Evolutionary conservation across 2,888 invertebrate genomes (phyloP).

Genomic region (Trichopoda pennipes): DNA sequence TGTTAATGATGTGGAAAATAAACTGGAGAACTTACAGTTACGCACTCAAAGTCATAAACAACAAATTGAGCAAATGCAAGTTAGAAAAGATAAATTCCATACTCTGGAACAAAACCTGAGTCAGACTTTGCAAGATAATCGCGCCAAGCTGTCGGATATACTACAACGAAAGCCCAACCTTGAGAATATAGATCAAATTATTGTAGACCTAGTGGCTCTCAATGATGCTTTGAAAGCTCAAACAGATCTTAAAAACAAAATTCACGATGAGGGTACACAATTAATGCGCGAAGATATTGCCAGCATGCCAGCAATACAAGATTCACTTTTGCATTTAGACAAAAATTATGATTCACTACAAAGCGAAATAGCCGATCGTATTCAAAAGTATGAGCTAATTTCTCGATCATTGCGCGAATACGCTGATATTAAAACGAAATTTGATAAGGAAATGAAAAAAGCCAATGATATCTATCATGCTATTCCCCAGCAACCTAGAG

Average conservation of each 20-base stretch:
- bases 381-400: constrained; percentile 87
- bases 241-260: constrained; percentile 84
- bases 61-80: constrained; percentile 86
- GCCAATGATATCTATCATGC: constrained; percentile 85
- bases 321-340: constrained; percentile 88
- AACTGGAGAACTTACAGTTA: constrained; percentile 85
- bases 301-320: constrained; percentile 90
- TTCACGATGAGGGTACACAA: constrained; percentile 89
- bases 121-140: constrained; percentile 83
- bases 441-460: constrained; percentile 86
- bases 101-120: constrained; percentile 87
- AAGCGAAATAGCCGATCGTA: constrained; percentile 87
- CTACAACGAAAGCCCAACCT: constrained; percentile 76
- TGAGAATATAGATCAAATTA: constrained; percentile 80
- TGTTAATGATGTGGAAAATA: constrained; percentile 87
- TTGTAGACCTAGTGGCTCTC: constrained; percentile 82
- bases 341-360: constrained; percentile 90
- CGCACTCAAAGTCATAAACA: constrained; percentile 86
- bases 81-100: constrained; percentile 90
- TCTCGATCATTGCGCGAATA: constrained; percentile 88
- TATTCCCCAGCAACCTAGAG: constrained; percentile 86
- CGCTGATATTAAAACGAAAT: constrained; percentile 86
- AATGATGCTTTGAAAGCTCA: constrained; percentile 84
- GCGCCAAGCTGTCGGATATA: constrained; percentile 76
- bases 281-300: constrained; percentile 91